phyloP scores from a whole-genome alignment of 2,888 invertebrate genomes.

The Myopa testacea region DNA sequence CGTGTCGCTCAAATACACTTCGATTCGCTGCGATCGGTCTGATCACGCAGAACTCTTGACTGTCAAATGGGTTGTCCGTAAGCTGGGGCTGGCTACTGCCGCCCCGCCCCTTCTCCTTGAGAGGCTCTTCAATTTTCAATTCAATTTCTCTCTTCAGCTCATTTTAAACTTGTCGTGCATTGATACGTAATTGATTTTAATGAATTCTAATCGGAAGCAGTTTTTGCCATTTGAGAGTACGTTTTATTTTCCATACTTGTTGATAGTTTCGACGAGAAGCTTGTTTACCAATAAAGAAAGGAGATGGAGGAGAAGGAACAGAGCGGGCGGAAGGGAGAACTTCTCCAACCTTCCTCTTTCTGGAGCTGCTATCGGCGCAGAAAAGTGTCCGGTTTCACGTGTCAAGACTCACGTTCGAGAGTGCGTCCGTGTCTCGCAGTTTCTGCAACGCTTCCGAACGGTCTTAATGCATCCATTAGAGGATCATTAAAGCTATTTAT shows the following conservation, averaged over 20 bases:
- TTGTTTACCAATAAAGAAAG: not conserved
- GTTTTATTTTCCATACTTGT: not conserved
- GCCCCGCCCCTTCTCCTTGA: not conserved
- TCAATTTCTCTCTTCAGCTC: not conserved
- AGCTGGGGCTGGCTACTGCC: not conserved
- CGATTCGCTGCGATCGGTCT: slow-evolving; percentile 6
- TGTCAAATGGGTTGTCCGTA: not conserved
- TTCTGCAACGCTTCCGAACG: not conserved
- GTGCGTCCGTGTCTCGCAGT: not conserved
- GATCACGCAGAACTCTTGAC: slow-evolving; percentile 11
- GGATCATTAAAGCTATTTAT: slow-evolving; percentile 32
- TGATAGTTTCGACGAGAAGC: not conserved
- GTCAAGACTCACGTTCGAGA: slow-evolving; percentile 29
- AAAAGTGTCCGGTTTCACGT: slow-evolving; percentile 29
- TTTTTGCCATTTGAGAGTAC: not conserved
- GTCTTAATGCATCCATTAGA: slow-evolving; percentile 20
- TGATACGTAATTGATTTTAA: slow-evolving; percentile 45
- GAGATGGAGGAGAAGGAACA: not conserved
- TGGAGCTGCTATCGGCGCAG: not conserved
- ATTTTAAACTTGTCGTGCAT: not conserved
- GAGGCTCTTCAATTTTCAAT: not conserved
- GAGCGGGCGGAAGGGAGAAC: not conserved
- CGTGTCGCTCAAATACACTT: not conserved
- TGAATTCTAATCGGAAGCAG: slow-evolving; percentile 53
- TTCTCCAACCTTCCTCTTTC: too few species aligned